Conservation (phyloP, 2,113 vertebrate genomes). For the Tauraco erythrolophus region DNA sequence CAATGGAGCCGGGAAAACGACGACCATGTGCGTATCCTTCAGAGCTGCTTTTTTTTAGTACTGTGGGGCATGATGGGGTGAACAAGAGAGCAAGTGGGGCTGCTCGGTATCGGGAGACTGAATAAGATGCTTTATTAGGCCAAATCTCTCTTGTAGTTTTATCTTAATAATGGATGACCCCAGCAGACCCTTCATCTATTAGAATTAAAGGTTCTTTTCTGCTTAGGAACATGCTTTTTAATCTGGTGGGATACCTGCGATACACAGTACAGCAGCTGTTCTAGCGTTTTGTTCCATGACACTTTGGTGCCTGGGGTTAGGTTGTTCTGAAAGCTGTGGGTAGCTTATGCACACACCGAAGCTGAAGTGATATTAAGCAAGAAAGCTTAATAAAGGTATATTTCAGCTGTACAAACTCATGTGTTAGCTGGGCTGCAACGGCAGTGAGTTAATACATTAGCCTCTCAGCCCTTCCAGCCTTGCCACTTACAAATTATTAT, state of each 20-base stretch:
- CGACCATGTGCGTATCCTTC: slow-evolving; percentile 87
- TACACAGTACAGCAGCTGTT: neutral
- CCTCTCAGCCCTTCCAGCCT: neutral
- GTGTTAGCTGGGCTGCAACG: neutral
- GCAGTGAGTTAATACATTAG: neutral
- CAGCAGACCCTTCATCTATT: neutral
- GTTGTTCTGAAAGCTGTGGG: neutral
- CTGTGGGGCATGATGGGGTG: neutral
- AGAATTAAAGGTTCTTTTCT: neutral
- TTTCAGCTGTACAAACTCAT: neutral
- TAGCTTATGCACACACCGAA: neutral
- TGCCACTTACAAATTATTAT: slow-evolving; percentile 41
- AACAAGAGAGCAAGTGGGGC: neutral
- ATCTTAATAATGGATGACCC: neutral
- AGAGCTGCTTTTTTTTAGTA: neutral
- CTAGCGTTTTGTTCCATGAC: neutral
- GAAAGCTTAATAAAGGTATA: neutral
- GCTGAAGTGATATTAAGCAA: neutral
- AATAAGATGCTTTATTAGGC: neutral
- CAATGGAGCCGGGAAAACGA: slow-evolving; percentile 97
- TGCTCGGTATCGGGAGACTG: neutral
- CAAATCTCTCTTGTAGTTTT: neutral
- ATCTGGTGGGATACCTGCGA: neutral
- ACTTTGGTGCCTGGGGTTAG: neutral
- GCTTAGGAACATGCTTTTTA: neutral